Conservation (phyloP, 2,113 vertebrate genomes). For the Pleuronectes platessa region DNA sequence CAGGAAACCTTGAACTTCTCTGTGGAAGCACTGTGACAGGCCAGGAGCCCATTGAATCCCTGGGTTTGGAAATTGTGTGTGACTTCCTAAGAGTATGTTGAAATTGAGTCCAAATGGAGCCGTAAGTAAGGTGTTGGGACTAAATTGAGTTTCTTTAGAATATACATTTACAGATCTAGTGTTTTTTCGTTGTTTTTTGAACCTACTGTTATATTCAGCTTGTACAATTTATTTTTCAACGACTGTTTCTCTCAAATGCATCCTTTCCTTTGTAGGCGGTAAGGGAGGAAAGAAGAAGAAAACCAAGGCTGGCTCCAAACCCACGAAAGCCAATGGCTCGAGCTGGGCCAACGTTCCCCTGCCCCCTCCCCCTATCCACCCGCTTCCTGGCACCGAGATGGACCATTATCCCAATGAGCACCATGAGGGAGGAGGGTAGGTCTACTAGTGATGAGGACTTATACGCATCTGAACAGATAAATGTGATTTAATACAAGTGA, state of each 20-base stretch:
- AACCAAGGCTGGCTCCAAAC: slow-evolving; percentile 91
- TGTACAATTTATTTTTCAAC: slow-evolving; percentile 33
- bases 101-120: slow-evolving; percentile 53
- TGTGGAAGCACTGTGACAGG: slow-evolving; percentile 51
- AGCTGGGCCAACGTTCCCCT: slow-evolving; percentile 95
- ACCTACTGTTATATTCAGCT: slow-evolving; percentile 22
- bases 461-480: not conserved
- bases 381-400: slow-evolving; percentile 95
- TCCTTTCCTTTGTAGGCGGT: slow-evolving; percentile 85
- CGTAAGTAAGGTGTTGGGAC: slow-evolving; percentile 42
- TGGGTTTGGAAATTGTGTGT: slow-evolving; percentile 55
- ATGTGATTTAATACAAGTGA: not conserved
- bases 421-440: slow-evolving; percentile 91
- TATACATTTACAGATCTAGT: slow-evolving; percentile 38
- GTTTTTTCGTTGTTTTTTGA: slow-evolving; percentile 29
- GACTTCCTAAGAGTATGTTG: slow-evolving; percentile 50
- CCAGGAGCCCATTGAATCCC: slow-evolving; percentile 57
- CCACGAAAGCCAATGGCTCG: slow-evolving; percentile 92
- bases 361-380: slow-evolving; percentile 94
- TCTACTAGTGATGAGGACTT: not conserved
- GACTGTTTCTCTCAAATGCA: slow-evolving; percentile 23
- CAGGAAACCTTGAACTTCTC: slow-evolving; percentile 75
- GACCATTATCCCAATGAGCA: slow-evolving; percentile 92
- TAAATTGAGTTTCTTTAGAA: slow-evolving; percentile 45
- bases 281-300: slow-evolving; percentile 99